Evolutionary conservation across 2,888 invertebrate genomes (phyloP).

Genomic region (Scrobipalpa costella): DNA sequence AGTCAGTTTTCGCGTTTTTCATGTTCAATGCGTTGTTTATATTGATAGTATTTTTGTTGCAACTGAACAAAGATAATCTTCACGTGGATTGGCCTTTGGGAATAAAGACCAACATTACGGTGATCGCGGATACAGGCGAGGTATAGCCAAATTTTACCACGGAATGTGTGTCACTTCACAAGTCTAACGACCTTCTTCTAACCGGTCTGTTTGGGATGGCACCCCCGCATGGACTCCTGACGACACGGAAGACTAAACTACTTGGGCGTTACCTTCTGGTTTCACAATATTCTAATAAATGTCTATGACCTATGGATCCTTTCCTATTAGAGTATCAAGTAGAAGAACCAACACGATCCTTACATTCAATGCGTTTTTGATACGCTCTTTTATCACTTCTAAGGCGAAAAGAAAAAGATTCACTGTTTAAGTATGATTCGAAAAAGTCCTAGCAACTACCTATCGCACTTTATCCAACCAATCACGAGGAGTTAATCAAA

Average conservation of each 20-base stretch:
- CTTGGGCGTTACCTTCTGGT: slow-evolving; percentile 60
- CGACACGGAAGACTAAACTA: slow-evolving; percentile 67
- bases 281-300: slow-evolving; percentile 60
- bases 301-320: slow-evolving; percentile 52
- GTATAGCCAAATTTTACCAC: slow-evolving; percentile 82
- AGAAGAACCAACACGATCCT: slow-evolving; percentile 32
- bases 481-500: slow-evolving; percentile 49
- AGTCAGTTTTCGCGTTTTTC: slow-evolving; percentile 98
- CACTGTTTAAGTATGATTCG: not conserved
- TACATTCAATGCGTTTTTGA: slow-evolving; percentile 16
- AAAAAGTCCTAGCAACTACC: slow-evolving; percentile 34
- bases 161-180: slow-evolving; percentile 73
- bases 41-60: slow-evolving; percentile 98
- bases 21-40: slow-evolving; percentile 99
- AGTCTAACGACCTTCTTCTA: slow-evolving; percentile 80
- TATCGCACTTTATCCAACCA: slow-evolving; percentile 56
- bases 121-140: slow-evolving; percentile 95
- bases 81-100: slow-evolving; percentile 98
- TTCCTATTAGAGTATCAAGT: slow-evolving; percentile 38
- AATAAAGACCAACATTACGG: slow-evolving; percentile 96
- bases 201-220: slow-evolving; percentile 78
- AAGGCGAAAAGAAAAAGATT: not conserved
- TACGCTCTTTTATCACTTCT: slow-evolving; percentile 6
- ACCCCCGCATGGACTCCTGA: slow-evolving; percentile 76
- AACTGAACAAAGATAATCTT: slow-evolving; percentile 99